Base-by-base conservation (phyloP, 2,888 invertebrate genomes). In the Euproctis similis region DNA sequence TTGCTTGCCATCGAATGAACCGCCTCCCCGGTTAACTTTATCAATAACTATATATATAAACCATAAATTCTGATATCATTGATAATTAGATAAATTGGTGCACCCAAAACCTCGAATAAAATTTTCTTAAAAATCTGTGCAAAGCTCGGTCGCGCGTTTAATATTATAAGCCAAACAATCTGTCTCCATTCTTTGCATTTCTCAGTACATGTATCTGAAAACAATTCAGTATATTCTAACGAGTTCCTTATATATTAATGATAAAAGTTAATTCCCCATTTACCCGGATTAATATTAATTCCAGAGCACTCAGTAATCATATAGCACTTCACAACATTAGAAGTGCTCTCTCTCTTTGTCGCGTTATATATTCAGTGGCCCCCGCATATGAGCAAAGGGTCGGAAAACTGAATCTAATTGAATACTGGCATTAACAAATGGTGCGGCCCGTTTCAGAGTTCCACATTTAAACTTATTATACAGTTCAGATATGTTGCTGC, bases 341-440 rank as follows among this genome's bases (percentile, higher is more conserved):
- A 61, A 57, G 59, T 52, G 55, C 57, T 61, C 59, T n/a, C n/a
- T n/a, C n/a, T 61, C 59, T 61, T 62, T 59, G 53, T 63, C 55
- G 52, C 59, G 59, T 75, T 74, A 71, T n/a, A 74, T 73, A 73
- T 72, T 73, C 61, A 64, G 57, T 61, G 67, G n/a, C n/a, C 61
- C 66, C 66, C 71, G 69, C 67, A 69, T 71, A 58, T 67, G n/a
- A n/a, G 69, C 59, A 64, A 63, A 74, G 71, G 77, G 78, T 74
- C 65, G 71, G 69, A 34, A 70, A 72, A 71, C 65, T 66, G 72
- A 72, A 77, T 78, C 76, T 77, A 81, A 82, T 81, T 81, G 81
- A 82, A 82, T 75, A 70, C 75, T 74, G 75, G 78, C 77, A 77
- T 78, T 80, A 80, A 81, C 81, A 76, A 82, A 81, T 78, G 78